A percentile compares a stretch with the other conserved stretches of the same genome.
phyloP scores from a whole-genome alignment of 2,888 invertebrate species.

The Linnaemya vulpina region DNA sequence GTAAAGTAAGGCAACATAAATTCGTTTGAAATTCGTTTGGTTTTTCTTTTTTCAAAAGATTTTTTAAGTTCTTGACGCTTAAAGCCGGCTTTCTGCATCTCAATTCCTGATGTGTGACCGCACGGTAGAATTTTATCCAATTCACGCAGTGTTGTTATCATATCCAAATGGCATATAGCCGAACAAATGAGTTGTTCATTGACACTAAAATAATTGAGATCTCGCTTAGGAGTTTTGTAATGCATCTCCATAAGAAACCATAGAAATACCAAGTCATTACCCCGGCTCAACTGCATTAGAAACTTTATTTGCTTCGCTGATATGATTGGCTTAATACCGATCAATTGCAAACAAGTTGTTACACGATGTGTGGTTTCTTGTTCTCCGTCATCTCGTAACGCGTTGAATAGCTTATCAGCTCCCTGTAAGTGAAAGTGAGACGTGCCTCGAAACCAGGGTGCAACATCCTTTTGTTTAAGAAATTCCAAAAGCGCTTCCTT shows the following conservation, averaged over 20 bases:
- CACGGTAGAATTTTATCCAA: conserved; percentile 79
- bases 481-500: conserved; percentile 28
- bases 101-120: conserved; percentile 66
- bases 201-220: conserved; percentile 71
- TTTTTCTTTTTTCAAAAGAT: background rate
- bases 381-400: conserved; percentile 77
- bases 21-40: background rate
- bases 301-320: conserved; percentile 65
- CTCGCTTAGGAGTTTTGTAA: conserved; percentile 73
- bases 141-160: conserved; percentile 78
- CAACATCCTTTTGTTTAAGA: conserved; percentile 69
- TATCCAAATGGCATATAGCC: conserved; percentile 79
- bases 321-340: conserved; percentile 78
- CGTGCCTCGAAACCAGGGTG: conserved; percentile 79
- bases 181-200: conserved; percentile 81
- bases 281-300: conserved; percentile 76
- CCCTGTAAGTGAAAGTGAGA: conserved; percentile 77
- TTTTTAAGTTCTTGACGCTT: conserved; percentile 5
- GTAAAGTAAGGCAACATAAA: conserved; percentile 74
- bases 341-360: conserved; percentile 61
- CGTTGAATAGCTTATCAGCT: conserved; percentile 71
- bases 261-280: conserved; percentile 81
- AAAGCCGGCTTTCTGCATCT: conserved; percentile 13
- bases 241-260: conserved; percentile 81
- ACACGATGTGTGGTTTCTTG: conserved; percentile 77